A percentile compares a stretch with the other conserved stretches of the same genome.
Conservation (phyloP, 2,888 invertebrate genomes). For the Noctua comes region DNA sequence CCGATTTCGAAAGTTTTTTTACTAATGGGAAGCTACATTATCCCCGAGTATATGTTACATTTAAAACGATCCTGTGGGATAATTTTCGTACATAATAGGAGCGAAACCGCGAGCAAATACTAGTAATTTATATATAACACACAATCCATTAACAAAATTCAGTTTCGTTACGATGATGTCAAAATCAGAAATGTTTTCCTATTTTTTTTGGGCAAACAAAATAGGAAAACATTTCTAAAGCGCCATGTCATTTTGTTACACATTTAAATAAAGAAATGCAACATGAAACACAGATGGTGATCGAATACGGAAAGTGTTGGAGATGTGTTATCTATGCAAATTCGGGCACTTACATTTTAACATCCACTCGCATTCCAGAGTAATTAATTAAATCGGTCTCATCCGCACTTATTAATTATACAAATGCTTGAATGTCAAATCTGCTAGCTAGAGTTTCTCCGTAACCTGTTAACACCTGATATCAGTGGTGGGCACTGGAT, state of each 20-base stretch:
- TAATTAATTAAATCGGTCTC: background rate
- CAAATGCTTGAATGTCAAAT: background rate
- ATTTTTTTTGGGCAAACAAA: no score
- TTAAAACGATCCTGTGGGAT: no score
- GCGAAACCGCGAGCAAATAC: no score
- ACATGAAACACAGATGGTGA: background rate
- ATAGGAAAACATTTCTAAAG: background rate
- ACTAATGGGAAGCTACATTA: no score
- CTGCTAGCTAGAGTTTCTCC: background rate
- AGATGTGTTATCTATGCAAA: constrained; percentile 45
- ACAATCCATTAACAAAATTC: background rate
- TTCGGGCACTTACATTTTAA: background rate
- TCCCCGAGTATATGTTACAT: no score
- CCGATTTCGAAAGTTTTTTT: no score
- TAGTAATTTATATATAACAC: no score
- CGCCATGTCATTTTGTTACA: background rate
- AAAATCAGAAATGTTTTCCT: no score
- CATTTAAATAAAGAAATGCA: constrained; percentile 32
- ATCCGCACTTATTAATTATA: constrained; percentile 23
- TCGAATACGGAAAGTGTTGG: constrained; percentile 36
- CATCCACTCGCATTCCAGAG: constrained; percentile 17
- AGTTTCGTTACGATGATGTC: background rate
- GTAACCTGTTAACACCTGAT: background rate
- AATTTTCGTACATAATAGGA: no score
- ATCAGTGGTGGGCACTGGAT: background rate